Base-by-base conservation (phyloP, 2,797 vertebrate genomes). In the Phaenicophaeus curvirostris region DNA sequence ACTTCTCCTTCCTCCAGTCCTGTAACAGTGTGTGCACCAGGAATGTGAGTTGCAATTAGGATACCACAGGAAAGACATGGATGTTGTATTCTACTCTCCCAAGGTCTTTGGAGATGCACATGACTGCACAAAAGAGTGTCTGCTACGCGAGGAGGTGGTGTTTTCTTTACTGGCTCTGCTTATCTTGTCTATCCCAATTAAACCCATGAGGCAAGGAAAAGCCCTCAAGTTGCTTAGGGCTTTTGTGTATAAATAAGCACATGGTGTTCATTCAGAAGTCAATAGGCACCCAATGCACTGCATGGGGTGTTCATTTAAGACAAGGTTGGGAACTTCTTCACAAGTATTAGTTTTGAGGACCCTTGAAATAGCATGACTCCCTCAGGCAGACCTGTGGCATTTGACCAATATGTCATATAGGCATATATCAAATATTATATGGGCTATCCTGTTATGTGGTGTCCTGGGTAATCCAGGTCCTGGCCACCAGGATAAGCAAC, bases 401-500 rank as follows among this genome's bases (percentile, higher is more conserved):
- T 59, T 74, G 31, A 61, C 27, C 27, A 44, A 5, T 39, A 16
- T 18, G 46, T n/a, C 25, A 9, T 18, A 20, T 9, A 12, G 23
- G 8, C 4, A 11, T 15, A 6, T 28, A 42, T 37, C 25, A 69
- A 41, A 51, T 11, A 23, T 30, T 35, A 15, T 8, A 53, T 9
- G 15, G 30, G 8, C 27, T 67, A 9, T 13, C 18, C 16, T 53
- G 13, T 50, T 67, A 8, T 0, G 0, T 11, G 50, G 9, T 55
- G 6, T 72, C 17, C 46, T 14, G 37, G 8, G 20, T 85, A 69
- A 92, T 33, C 13, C 24, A 15, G 15, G 35, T 66, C n/a, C 62
- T 75, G 35, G 27, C 30, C 5, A 24, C 33, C 46, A 77, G 28
- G 13, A 15, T 19, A 66, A 75, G 55, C 7, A 13, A 87, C 67